Evolutionary conservation across 2,797 vertebrate genomes (phyloP), one percentile per base, ranked within the genome.

Genomic region (Falco peregrinus): DNA sequence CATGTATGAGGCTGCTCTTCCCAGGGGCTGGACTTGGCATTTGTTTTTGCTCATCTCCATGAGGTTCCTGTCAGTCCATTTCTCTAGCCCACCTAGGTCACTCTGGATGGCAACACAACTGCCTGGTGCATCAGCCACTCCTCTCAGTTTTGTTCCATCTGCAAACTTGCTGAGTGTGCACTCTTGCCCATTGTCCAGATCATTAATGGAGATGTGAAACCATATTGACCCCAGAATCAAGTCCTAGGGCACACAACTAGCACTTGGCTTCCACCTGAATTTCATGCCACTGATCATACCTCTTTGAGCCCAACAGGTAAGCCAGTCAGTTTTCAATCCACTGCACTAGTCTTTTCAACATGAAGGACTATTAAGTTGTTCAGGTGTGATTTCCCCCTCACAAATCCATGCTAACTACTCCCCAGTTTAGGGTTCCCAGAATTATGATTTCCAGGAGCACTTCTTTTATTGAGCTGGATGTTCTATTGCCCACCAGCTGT

Each of bases 101-200:
- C 41, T 83, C 50, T 39, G 37, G 48, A 10, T 2, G 37, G 21
- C 0, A 1, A 16, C 37, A 64, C 54, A 68, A 6, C 12, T 1
- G 0, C 7, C 10, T 4, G 1, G 26, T 33, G 14, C 13, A 0
- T 17, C 2, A 14, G 47, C 4, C 24, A 6, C 48, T 22, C 33
- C 45, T 85, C n/a, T 48, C 18, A 1, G 31, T 5, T 77, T 16
- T 24, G 9, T 16, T 8, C 33, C 24, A 56, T 2, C 31, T 59
- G 6, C 28, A 79, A 11, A 54, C 18, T 7, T 47, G 21, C 13
- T 26, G 29, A 47, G 16, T 20, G 33, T 56, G 35, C 29, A 4
- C n/a, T 33, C 45, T 64, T 63, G 29, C 33, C 22, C 13, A 20
- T 54, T 71, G 25, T 43, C 26, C 31, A 20, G 16, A 15, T 16